These are phyloP conservation scores for Drosophila hydei DNA, from an alignment of 1,140 invertebrate genomes.

Conservation along the genomic window DNA sequence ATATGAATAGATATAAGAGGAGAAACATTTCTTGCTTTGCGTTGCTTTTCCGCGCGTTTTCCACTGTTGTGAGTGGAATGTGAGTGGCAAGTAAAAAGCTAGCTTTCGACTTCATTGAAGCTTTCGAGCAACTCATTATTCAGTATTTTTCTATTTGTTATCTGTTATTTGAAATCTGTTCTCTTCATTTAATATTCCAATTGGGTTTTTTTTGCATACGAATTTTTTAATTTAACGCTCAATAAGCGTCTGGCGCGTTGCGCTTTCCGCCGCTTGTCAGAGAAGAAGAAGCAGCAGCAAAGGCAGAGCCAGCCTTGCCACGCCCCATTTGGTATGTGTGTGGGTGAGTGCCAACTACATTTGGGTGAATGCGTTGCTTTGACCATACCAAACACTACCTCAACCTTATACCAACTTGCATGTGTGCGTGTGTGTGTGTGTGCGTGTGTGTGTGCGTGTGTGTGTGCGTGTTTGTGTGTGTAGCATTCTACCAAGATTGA, in stretches of 20 bases:
- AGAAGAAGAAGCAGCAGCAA: constrained; percentile 13
- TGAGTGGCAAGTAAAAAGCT: too few relatives aligned
- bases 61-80: too few relatives aligned
- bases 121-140: too few relatives aligned
- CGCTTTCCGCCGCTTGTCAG: constrained; percentile 52
- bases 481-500: constrained; percentile 75
- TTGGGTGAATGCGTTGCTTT: constrained; percentile 30
- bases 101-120: too few relatives aligned
- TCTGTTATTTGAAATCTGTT: not conserved
- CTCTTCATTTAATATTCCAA: not conserved
- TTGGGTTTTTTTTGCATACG: constrained; percentile 55
- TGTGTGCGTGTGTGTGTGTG: constrained; percentile 27
- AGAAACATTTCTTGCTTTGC: too few relatives aligned
- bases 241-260: constrained; percentile 75
- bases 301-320: not conserved
- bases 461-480: constrained; percentile 38
- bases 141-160: not conserved
- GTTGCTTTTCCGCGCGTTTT: too few relatives aligned
- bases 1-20: too few relatives aligned
- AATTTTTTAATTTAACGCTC: constrained; percentile 83
- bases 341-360: constrained; percentile 26
- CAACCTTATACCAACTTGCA: not conserved
- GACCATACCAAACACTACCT: not conserved
- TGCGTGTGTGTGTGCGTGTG: constrained; percentile 17
- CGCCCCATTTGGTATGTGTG: constrained; percentile 6